phyloP scores from a whole-genome alignment of 2,888 invertebrate genomes.

The Leucoptera coffeella region DNA sequence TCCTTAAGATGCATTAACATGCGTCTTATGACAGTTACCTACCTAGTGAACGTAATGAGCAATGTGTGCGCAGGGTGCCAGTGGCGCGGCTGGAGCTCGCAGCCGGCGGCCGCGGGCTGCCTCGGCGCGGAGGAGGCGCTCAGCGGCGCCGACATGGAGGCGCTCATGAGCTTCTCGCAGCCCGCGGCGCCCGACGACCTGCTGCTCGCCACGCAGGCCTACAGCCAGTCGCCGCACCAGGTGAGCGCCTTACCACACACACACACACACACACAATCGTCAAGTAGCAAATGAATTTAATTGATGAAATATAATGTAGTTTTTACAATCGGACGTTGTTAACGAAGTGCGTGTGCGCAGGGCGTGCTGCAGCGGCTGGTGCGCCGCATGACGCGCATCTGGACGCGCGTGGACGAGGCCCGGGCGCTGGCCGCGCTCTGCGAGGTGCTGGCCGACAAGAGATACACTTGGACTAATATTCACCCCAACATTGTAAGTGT shows the following conservation, averaged over 20 bases:
- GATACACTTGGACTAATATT: slow-evolving; percentile 50
- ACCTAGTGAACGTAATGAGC: too few species aligned
- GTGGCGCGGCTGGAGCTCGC: slow-evolving; percentile 14
- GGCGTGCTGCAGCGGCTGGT: slow-evolving; percentile 66
- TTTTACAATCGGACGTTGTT: too few species aligned
- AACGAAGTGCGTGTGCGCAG: slow-evolving; percentile 3
- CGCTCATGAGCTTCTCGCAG: slow-evolving; percentile 76
- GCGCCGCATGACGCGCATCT: slow-evolving; percentile 90
- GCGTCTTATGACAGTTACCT: too few species aligned
- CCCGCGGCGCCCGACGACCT: slow-evolving; percentile 79
- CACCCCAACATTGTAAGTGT: slow-evolving; percentile 21
- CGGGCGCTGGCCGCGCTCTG: slow-evolving; percentile 61
- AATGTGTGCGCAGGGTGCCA: slow-evolving; percentile 4
- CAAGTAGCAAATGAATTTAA: too few species aligned
- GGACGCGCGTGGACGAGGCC: slow-evolving; percentile 65
- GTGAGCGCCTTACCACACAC: too few species aligned
- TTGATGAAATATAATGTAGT: too few species aligned
- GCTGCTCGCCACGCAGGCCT: slow-evolving; percentile 61
- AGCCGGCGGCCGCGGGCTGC: slow-evolving; percentile 12
- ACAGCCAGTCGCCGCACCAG: slow-evolving; percentile 12
- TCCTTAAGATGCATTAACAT: too few species aligned
- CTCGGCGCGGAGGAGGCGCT: slow-evolving; percentile 11
- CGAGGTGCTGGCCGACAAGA: slow-evolving; percentile 56
- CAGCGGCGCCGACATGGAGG: slow-evolving; percentile 29
- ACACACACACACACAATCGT: too few species aligned